Evolutionary conservation across 2,888 invertebrate genomes (phyloP), one percentile per base, ranked within the genome.

Genomic region (Eurytoma adleriae): DNA sequence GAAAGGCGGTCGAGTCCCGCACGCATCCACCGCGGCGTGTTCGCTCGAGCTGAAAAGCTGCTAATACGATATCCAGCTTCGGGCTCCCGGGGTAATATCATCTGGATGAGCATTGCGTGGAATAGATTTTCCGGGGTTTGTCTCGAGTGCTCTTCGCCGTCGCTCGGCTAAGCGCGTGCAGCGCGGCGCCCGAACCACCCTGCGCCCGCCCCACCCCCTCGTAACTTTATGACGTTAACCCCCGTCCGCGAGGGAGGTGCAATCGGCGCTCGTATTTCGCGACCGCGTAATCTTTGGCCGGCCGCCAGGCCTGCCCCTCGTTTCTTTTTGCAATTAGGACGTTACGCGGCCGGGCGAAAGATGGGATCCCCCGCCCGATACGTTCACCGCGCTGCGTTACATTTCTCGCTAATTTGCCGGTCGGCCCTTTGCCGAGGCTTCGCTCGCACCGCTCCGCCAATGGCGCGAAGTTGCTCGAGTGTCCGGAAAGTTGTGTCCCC

Each of bases 281-380:
- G 5, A n/a, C 52, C n/a, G 27, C 40, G 27, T 72, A 52, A 72
- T 57, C 70, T 71, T 59, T 71, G 70, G 57, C 57, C n/a, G n/a
- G 24, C 10, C 10, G 50, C 59, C 70, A 71, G 50, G 16, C 59
- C 18, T 20, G 48, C 40, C 40, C 5, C 40, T 59, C 59, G 70
- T 71, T 40, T 59, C 70, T 71, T 71, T 71, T 59, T 71, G 70
- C 59, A 71, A 71, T 71, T 71, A 71, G 59, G 50, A 27, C 52
- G 52, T 52, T 52, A 30, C 27, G 62, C 68, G 5, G 27, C 30
- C 14, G 56, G 14, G 54, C 56, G 57, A 40, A 40, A 40, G 40
- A 40, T 40, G 40, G 40, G 40, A 5, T 7, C 40, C 40, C 4
- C 40, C 40, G 5, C 4, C 40, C 40, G 4, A 40, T 40, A 40